Evolutionary conservation across 2,888 invertebrate genomes (phyloP), one percentile per base, ranked within the genome.

Genomic region (Mantis religiosa): DNA sequence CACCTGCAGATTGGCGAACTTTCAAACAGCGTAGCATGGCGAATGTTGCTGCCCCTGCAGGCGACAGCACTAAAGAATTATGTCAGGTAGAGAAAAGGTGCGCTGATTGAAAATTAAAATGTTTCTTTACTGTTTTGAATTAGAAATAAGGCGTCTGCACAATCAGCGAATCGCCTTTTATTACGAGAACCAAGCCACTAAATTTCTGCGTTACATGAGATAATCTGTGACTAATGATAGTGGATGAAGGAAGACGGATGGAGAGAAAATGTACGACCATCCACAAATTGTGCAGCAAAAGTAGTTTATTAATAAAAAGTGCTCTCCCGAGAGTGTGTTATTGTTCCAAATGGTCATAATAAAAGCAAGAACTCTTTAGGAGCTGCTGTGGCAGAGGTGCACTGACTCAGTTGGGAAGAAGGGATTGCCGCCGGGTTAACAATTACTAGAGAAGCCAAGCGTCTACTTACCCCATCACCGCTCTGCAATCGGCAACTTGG

Each of bases 391-490:
- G 41, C 41, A 41, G 41, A 41, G 41, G 12, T 41, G 41, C 12
- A 41, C 41, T 12, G 41, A 12, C 41, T 6, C 9, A 12, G 41
- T 41, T 41, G 41, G 41, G 54, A 71, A 71, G 6, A 71, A 71
- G 54, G 20, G 54, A 71, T 20, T 41, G 85, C 85, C 85, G 41
- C 27, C 41, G 30, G 85, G 86, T 54, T 81, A 86, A 71, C 54
- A 71, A 86, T 81, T 86, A 86, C 81, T 7, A n/a, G 27, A 25
- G 9, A 30, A 81, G 86, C 86, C 86, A 30, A 86, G 28, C 28
- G 28, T 86, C 86, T 86, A 86, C 86, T 86, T 81, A 86, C 28
- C 71, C 86, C 86, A 28, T 86, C 86, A 86, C 86, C 86, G 86
- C 86, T 86, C 54, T 81, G 41, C 86, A 86, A 86, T 86, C 54